Evolutionary conservation across 2,888 invertebrate species (phyloP).

Genomic region (Tiliacea aurago): DNA sequence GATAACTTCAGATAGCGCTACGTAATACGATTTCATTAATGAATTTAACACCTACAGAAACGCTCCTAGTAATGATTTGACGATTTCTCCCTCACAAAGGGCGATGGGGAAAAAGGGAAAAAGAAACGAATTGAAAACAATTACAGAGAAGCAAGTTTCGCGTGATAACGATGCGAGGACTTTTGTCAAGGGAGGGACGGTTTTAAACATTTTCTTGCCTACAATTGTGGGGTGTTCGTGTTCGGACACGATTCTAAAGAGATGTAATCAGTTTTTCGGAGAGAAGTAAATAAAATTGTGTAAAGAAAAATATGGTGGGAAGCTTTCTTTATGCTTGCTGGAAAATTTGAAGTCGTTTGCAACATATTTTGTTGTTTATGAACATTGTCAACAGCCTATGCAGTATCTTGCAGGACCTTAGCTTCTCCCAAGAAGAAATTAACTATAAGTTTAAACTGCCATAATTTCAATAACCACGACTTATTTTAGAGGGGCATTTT

Average conservation of each 20-base stretch:
- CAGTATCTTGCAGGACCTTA: background rate
- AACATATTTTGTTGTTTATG: constrained; percentile 7
- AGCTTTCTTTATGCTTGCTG: constrained; percentile 36
- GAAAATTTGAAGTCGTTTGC: constrained; percentile 12
- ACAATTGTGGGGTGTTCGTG: constrained; percentile 58
- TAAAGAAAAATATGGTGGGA: constrained; percentile 38
- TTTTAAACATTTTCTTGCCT: constrained; percentile 70
- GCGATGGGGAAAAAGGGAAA: constrained; percentile 57
- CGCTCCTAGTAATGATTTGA: constrained; percentile 63
- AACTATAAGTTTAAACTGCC: background rate
- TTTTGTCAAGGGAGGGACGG: constrained; percentile 75
- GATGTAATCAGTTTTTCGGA: constrained; percentile 59
- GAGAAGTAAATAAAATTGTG: constrained; percentile 59
- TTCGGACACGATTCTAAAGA: constrained; percentile 59
- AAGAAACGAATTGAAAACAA: constrained; percentile 83
- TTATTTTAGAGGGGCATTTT: background rate
- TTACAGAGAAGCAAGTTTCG: constrained; percentile 80
- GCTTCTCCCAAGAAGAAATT: background rate
- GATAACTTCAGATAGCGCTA: constrained; percentile 58
- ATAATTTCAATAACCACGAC: background rate
- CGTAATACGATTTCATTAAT: constrained; percentile 67
- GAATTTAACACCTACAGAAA: constrained; percentile 66
- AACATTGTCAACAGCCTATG: background rate
- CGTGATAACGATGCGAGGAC: constrained; percentile 80
- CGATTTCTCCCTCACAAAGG: constrained; percentile 69